Evolutionary conservation across 2,888 invertebrate species (phyloP), one percentile per base, ranked within the genome.

Genomic region (Agapetus fuscipes): DNA sequence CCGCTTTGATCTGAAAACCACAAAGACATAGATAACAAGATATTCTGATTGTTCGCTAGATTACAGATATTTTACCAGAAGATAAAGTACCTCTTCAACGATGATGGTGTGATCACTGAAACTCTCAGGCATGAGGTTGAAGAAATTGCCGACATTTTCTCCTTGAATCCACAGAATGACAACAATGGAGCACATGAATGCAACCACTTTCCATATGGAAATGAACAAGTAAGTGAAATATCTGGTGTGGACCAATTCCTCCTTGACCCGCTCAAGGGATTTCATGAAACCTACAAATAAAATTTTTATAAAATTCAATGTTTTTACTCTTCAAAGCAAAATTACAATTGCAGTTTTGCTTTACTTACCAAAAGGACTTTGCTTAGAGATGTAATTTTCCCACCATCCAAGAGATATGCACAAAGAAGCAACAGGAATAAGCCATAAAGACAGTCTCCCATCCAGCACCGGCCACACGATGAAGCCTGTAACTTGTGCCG

Each of bases 331-430:
- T 20, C 9, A 20, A 20, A 20, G 4, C 9, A 6, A 20, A 20
- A 6, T 20, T 20, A 6, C 20, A 20, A 20, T 4, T 20, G 20
- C 9, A 6, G 9, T 6, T 9, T 6, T 20, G 20, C 9, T 20
- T 20, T 20, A 20, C 61, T 62, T 58, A 80, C 81, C 82, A 47
- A 93, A 74, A 1, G 89, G 83, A 39, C 94, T 91, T 52, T 87
- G 79, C 41, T 79, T 74, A 41, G 88, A 85, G 2, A 94, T 88
- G 57, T 89, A 97, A 62, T 97, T 97, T 62, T 97, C 96, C 97
- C 97, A 97, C 93, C 95, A 96, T 15, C 90, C 89, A 27, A 89
- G 74, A 1, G 96, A 96, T 48, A 91, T 83, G 52, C 93, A 76
- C 37, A 91, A 61, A 25, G 91, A 75, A 1, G 91, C 75, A 0